phyloP scores from a whole-genome alignment of 2,113 vertebrate species.

The Tiliqua scincoides region DNA sequence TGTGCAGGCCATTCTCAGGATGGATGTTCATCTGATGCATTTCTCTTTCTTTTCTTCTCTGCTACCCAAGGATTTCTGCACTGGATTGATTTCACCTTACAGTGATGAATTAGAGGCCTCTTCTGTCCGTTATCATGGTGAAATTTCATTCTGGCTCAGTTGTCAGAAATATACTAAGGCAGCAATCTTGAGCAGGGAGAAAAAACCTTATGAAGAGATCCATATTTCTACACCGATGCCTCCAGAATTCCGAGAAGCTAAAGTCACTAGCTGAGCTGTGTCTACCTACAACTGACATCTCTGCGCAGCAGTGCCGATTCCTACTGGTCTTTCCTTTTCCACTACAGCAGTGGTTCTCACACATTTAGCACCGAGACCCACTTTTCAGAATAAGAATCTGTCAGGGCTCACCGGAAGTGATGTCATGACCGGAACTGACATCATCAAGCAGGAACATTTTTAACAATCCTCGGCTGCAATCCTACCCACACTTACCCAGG shows the following conservation, averaged over 20 bases:
- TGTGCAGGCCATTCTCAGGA: constrained; percentile 10
- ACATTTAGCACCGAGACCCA: too few relatives aligned
- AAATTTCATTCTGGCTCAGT: constrained; percentile 68
- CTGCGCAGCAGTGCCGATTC: not conserved
- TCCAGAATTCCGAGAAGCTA: constrained; percentile 64
- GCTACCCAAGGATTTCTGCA: constrained; percentile 44
- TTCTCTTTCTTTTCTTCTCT: constrained; percentile 30
- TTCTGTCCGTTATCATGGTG: constrained; percentile 53
- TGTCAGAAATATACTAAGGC: constrained; percentile 67
- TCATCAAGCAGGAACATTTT: too few relatives aligned
- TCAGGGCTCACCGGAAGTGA: too few relatives aligned
- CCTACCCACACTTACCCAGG: too few relatives aligned
- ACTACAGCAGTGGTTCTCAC: too few relatives aligned
- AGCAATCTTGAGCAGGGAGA: constrained; percentile 65
- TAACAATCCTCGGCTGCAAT: too few relatives aligned
- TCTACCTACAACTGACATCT: not conserved
- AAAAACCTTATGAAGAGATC: constrained; percentile 63
- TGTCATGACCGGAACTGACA: too few relatives aligned
- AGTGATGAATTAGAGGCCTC: constrained; percentile 51
- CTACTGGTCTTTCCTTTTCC: not conserved
- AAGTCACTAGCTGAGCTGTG: constrained; percentile 13
- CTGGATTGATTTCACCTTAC: constrained; percentile 63
- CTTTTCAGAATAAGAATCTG: too few relatives aligned
- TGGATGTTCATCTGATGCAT: not conserved
- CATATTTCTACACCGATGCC: constrained; percentile 74